A percentile compares a stretch with the other conserved stretches of the same genome.
phyloP scores from a whole-genome alignment of 2,113 vertebrate species.

The Cygnus buccinator region DNA sequence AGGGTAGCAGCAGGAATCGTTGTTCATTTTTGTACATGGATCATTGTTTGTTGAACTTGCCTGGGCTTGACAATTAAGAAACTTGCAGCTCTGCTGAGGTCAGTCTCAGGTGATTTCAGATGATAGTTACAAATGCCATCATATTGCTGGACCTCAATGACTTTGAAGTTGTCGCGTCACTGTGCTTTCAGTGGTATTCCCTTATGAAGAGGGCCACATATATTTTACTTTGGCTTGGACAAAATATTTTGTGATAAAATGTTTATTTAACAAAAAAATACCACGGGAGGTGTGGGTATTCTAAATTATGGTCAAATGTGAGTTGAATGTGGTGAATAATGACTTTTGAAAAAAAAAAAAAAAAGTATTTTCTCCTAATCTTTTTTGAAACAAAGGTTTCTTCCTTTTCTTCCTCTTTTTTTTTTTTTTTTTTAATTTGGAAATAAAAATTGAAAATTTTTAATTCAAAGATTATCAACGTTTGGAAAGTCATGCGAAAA shows the following conservation, averaged over 20 bases:
- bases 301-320: not conserved
- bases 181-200: not conserved
- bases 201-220: not conserved
- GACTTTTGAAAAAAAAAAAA: not conserved
- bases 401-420: not conserved
- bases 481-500: not conserved
- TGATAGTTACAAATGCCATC: not conserved
- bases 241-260: conserved; percentile 12
- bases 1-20: not conserved
- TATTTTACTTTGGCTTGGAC: not conserved
- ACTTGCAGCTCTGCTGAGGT: not conserved
- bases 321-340: not conserved
- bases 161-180: not conserved
- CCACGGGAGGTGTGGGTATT: not conserved
- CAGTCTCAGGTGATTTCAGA: conserved; percentile 29
- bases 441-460: too few relatives aligned
- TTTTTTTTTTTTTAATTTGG: not conserved
- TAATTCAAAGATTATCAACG: not conserved
- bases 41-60: conserved; percentile 33
- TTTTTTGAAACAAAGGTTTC: not conserved
- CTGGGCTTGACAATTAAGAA: conserved; percentile 9
- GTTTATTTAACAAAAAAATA: not conserved
- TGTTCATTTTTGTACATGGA: conserved; percentile 3
- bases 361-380: not conserved
- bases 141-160: not conserved